phyloP scores from a whole-genome alignment of 2,888 invertebrate species.

The Meghimatium bilineatum region DNA sequence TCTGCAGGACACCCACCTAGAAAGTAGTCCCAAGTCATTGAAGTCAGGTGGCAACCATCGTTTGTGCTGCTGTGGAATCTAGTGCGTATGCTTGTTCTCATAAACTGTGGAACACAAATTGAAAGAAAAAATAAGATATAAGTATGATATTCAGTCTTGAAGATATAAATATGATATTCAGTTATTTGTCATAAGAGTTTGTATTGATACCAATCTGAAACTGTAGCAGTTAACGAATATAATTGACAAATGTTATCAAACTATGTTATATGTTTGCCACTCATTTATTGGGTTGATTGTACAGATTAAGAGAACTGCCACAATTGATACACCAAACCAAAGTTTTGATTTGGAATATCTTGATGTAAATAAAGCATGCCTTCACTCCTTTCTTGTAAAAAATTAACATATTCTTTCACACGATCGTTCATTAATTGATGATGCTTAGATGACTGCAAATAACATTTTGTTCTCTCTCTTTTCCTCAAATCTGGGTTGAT shows the following conservation, averaged over 20 bases:
- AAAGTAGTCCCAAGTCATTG: too few species aligned
- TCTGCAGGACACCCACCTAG: too few species aligned
- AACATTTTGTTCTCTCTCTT: background rate
- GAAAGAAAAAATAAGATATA: too few species aligned
- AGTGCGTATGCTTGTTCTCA: too few species aligned
- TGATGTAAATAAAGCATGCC: conserved; percentile 22
- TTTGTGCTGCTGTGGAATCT: too few species aligned
- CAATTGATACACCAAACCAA: background rate
- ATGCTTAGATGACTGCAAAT: background rate
- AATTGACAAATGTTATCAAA: background rate
- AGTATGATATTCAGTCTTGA: too few species aligned
- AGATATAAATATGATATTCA: too few species aligned
- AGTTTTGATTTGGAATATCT: conserved; percentile 3
- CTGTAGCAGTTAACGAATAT: background rate
- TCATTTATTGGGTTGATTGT: background rate
- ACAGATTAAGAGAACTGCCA: background rate
- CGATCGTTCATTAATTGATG: background rate
- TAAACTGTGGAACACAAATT: too few species aligned
- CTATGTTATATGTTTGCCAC: background rate
- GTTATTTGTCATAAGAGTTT: too few species aligned
- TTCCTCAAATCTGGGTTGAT: background rate
- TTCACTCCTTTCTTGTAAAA: conserved; percentile 6
- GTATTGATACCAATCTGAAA: too few species aligned
- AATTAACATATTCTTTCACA: background rate
- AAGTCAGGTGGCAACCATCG: too few species aligned